These are phyloP conservation scores for Caenorhabditis sinica DNA, from an alignment of 2,888 invertebrate species.

Conservation along the genomic window DNA sequence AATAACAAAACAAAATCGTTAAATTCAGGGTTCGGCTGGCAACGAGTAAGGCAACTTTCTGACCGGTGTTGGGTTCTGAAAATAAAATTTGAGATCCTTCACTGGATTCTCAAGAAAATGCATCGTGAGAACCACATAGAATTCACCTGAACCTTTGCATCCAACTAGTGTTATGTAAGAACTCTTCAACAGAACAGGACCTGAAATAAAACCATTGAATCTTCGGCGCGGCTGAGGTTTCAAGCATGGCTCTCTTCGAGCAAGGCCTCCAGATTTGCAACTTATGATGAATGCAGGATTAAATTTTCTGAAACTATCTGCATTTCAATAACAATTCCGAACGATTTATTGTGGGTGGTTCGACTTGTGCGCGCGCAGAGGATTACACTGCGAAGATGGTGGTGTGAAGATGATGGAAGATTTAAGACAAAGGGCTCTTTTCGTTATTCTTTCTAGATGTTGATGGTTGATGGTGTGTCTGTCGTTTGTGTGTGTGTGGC, in stretches of 20 bases:
- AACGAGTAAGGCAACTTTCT: background rate
- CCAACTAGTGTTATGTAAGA: too few relatives aligned
- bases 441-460: constrained; percentile 47
- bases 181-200: too few relatives aligned
- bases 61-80: background rate
- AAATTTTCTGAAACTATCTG: background rate
- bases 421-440: constrained; percentile 46
- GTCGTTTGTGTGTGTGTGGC: constrained; percentile 60
- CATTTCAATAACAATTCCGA: constrained; percentile 64
- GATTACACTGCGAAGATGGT: constrained; percentile 45
- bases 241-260: too few relatives aligned
- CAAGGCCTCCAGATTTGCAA: too few relatives aligned
- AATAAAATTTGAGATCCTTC: too few relatives aligned
- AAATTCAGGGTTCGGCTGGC: background rate
- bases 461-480: constrained; percentile 43
- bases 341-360: constrained; percentile 67
- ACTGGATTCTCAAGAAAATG: too few relatives aligned
- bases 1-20: constrained; percentile 32
- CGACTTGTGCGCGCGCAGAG: constrained; percentile 57
- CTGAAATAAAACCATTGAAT: too few relatives aligned
- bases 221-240: too few relatives aligned
- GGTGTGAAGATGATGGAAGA: constrained; percentile 30
- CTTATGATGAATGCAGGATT: too few relatives aligned
- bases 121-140: too few relatives aligned
- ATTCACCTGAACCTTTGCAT: too few relatives aligned